Evolutionary conservation across 1,140 invertebrate species (phyloP).

Genomic region (Megalopta genalis): DNA sequence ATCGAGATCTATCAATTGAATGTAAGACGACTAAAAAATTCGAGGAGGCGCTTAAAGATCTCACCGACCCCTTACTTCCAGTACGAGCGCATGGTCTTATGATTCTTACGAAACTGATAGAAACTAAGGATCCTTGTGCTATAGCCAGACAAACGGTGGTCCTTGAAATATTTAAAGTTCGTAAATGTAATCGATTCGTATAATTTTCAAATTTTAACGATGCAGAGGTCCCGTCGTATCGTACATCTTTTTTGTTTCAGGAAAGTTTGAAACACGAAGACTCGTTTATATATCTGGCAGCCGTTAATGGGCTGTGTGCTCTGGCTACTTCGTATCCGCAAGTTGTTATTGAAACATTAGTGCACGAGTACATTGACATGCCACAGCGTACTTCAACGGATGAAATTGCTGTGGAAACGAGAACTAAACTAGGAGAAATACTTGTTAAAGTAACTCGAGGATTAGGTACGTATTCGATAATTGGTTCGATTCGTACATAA

Average conservation of each 20-base stretch:
- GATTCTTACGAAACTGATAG: constrained; percentile 86
- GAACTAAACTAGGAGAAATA: constrained; percentile 91
- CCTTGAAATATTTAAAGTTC: constrained; percentile 86
- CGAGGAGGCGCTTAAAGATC: constrained; percentile 84
- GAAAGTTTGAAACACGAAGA: constrained; percentile 89
- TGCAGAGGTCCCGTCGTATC: neutral
- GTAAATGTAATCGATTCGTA: neutral
- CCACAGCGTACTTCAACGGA: constrained; percentile 65
- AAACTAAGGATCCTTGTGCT: constrained; percentile 83
- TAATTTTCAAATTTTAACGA: neutral
- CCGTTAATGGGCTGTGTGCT: constrained; percentile 87
- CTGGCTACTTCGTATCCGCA: constrained; percentile 85
- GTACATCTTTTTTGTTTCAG: constrained; percentile 75
- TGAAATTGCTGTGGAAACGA: constrained; percentile 82
- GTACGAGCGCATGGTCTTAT: constrained; percentile 90
- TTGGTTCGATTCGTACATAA: neutral
- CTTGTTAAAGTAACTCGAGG: constrained; percentile 86
- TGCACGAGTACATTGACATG: constrained; percentile 82
- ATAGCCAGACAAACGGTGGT: constrained; percentile 84
- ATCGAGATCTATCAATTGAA: constrained; percentile 67
- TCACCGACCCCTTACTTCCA: constrained; percentile 88
- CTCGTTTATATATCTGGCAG: constrained; percentile 90
- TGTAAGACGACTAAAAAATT: constrained; percentile 76
- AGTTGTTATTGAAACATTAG: constrained; percentile 84
- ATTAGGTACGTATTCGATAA: constrained; percentile 82